Conservation (phyloP, 30 jellyfish, hydroid and myxozoan genomes). For the Chironex yamaguchii region DNA sequence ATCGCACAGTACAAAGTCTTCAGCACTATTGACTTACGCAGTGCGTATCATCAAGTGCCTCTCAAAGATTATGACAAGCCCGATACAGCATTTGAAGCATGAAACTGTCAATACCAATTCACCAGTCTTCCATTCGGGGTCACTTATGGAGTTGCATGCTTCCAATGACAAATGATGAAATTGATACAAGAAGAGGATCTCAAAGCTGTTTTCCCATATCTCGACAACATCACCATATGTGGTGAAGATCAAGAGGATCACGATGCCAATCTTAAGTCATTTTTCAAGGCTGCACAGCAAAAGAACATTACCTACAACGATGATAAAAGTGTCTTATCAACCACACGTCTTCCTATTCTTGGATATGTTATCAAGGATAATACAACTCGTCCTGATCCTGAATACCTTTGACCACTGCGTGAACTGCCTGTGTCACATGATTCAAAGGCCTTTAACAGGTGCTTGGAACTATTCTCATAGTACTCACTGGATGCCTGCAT, state of each 20-base stretch:
- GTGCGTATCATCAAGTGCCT: slow-evolving; percentile 73
- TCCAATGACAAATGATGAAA: slow-evolving; percentile 36
- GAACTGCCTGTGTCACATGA: no score
- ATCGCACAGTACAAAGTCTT: slow-evolving; percentile 42
- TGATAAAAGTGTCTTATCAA: slow-evolving; percentile 64
- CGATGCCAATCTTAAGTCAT: slow-evolving; percentile 59
- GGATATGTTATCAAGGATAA: slow-evolving; percentile 76
- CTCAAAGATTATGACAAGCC: neutral
- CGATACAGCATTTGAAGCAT: slow-evolving; percentile 64
- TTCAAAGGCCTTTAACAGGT: no score
- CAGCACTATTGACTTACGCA: slow-evolving; percentile 44
- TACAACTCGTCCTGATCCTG: no score
- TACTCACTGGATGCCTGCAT: no score
- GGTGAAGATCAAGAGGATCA: slow-evolving; percentile 62
- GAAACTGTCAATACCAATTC: slow-evolving; percentile 18
- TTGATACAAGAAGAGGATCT: neutral
- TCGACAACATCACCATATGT: slow-evolving; percentile 55
- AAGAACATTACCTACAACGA: slow-evolving; percentile 49
- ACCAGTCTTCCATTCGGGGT: slow-evolving; percentile 48
- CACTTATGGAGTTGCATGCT: slow-evolving; percentile 50
- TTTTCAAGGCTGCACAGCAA: slow-evolving; percentile 63
- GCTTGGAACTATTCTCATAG: no score
- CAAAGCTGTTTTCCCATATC: slow-evolving; percentile 39
- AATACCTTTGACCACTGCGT: no score
- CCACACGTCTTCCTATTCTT: slow-evolving; percentile 22